Evolutionary conservation across 2,888 invertebrate species (phyloP).

Genomic region (Gandaritis pyraliata): DNA sequence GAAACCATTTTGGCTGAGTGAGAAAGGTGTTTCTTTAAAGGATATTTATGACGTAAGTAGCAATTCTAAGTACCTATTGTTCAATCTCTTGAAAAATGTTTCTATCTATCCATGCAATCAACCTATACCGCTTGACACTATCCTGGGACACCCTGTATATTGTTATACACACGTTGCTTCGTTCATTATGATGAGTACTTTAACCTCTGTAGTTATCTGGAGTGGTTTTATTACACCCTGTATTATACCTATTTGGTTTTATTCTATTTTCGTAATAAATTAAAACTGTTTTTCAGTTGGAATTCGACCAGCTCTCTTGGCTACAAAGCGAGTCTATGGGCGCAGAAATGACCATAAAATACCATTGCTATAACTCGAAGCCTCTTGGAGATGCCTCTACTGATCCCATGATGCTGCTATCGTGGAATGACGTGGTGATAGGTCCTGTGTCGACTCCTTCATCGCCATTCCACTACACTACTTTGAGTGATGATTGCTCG

Average conservation of each 20-base stretch:
- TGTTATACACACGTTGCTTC: too few relatives aligned
- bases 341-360: slow-evolving; percentile 44
- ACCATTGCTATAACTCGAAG: slow-evolving; percentile 45
- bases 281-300: slow-evolving; percentile 17
- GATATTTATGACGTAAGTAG: slow-evolving; percentile 24
- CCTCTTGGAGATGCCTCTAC: slow-evolving; percentile 26
- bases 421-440: slow-evolving; percentile 46
- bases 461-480: slow-evolving; percentile 44
- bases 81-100: too few relatives aligned
- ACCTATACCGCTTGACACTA: too few relatives aligned
- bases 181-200: too few relatives aligned
- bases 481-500: slow-evolving; percentile 34
- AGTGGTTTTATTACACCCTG: too few relatives aligned
- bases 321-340: slow-evolving; percentile 36
- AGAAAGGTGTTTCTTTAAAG: not conserved
- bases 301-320: slow-evolving; percentile 29
- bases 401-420: slow-evolving; percentile 38
- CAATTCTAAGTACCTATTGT: not conserved
- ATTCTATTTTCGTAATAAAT: not conserved
- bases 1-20: slow-evolving; percentile 23
- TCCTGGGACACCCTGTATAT: too few relatives aligned
- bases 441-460: slow-evolving; percentile 36
- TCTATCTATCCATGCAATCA: too few relatives aligned
- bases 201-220: too few relatives aligned
- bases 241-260: too few relatives aligned